Percentiles rank a stretch among this genome's conserved stretches.
Conservation (phyloP, 1,140 invertebrate species). For the Cydia pomonella region DNA sequence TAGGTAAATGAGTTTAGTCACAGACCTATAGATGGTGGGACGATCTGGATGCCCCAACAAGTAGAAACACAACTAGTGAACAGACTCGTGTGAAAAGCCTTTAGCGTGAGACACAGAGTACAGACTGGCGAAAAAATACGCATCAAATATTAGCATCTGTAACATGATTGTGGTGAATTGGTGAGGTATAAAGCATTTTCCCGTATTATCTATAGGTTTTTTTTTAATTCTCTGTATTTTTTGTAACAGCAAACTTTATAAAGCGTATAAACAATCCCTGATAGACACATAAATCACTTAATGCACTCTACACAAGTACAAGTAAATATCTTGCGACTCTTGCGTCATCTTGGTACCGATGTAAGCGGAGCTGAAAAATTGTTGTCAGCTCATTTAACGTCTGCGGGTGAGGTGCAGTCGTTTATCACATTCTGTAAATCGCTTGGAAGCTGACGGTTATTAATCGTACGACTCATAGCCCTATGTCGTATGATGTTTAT, state of each 20-base stretch:
- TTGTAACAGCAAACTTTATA: not conserved
- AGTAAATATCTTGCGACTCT: not conserved
- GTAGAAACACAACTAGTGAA: no score
- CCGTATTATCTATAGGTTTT: no score
- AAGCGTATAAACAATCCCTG: not conserved
- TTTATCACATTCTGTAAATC: conserved; percentile 48
- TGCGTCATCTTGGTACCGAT: not conserved
- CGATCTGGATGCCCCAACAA: no score
- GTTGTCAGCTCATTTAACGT: conserved; percentile 32
- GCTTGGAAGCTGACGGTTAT: conserved; percentile 44
- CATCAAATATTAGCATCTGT: no score
- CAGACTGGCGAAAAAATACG: no score
- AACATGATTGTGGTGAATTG: no score
- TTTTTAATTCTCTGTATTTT: no score
- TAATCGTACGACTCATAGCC: conserved; percentile 38
- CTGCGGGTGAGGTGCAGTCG: conserved; percentile 37
- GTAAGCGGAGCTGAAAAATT: conserved; percentile 23
- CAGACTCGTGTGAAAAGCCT: no score
- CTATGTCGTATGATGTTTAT: conserved; percentile 31
- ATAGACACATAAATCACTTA: not conserved
- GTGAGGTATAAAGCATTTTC: no score
- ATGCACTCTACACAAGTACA: not conserved
- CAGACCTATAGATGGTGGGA: no score
- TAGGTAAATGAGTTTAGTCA: no score
- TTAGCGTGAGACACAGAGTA: no score